Evolutionary conservation across 2,797 vertebrate genomes (phyloP), one percentile per base, ranked within the genome.

Genomic region (Enoplosus armatus): DNA sequence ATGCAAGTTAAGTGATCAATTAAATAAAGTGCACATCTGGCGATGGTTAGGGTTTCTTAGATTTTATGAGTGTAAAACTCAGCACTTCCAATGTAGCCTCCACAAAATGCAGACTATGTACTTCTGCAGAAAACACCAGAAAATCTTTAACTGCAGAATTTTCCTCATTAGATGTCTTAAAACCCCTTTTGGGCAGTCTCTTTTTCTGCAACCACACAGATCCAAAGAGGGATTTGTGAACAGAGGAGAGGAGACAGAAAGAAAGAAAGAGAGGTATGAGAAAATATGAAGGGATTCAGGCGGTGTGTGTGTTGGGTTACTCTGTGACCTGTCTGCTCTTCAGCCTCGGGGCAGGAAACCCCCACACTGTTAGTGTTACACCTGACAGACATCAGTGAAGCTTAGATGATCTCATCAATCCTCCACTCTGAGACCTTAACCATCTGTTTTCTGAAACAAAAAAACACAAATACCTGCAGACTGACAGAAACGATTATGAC

Each of bases 1-100:
- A 75, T 76, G 64, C 39, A 31, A 61, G 39, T 55, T 48, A 72
- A 64, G 39, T 20, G 51, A 82, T 87, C 71, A 71, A 66, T 82
- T 82, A 75, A 84, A 68, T 59, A 51, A 76, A 80, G 76, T 53
- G 58, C 75, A 84, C 86, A 88, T 86, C 83, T 89, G 87, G 78
- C 58, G 64, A 45, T 41, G 35, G 65, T 90, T 82, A 75, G 56
- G 12, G 31, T 66, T 73, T 60, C 56, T 67, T 53, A 41, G 39
- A 54, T 70, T 87, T 86, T 72, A 88, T 37, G 80, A 75, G 70
- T 8, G 51, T 60, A 68, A 79, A 85, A 58, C 50, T 39, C 35
- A 53, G 67, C 62, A 20, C 76, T 82, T 74, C 35, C 58, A 71
- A 26, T 64, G 39, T 12, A 56, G 67, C 43, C 61, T 71, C 15